A percentile compares a stretch with the other conserved stretches of the same genome.
Conservation (phyloP, 2,113 vertebrate species). For the Puffinus mauretanicus region DNA sequence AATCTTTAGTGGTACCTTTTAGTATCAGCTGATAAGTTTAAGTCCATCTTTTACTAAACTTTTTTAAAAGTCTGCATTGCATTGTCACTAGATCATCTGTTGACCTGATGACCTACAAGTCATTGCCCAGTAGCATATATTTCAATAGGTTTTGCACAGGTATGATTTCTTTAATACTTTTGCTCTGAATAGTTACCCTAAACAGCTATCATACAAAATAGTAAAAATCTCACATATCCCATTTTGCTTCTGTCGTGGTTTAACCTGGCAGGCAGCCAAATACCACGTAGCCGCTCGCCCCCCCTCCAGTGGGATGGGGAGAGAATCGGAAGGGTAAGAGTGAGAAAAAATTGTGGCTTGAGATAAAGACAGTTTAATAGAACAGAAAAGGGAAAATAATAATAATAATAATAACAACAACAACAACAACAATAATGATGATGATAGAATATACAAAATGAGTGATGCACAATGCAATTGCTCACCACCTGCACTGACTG, state of each 20-base stretch:
- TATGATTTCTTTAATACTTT: not conserved
- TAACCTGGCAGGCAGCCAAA: too few species aligned
- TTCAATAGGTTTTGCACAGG: not conserved
- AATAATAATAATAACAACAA: too few species aligned
- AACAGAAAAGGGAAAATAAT: too few species aligned
- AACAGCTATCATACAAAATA: not conserved
- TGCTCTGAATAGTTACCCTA: not conserved
- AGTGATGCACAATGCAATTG: too few species aligned
- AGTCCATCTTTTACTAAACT: not conserved
- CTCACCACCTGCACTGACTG: too few species aligned
- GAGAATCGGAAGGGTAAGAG: too few species aligned
- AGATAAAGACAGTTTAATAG: too few species aligned
- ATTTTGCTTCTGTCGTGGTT: not conserved
- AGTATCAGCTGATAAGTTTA: not conserved
- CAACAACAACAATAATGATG: too few species aligned
- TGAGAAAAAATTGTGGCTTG: too few species aligned
- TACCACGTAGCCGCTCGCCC: too few species aligned
- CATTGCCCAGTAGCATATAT: not conserved
- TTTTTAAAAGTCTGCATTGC: not conserved
- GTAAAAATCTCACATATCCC: not conserved
- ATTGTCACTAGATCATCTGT: not conserved
- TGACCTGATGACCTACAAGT: not conserved
- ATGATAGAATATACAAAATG: too few species aligned
- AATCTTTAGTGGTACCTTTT: not conserved
- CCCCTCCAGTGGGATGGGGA: too few species aligned